Evolutionary conservation across 1,140 invertebrate species (phyloP), one percentile per base, ranked within the genome.

Genomic region (Platyscapa corneri): DNA sequence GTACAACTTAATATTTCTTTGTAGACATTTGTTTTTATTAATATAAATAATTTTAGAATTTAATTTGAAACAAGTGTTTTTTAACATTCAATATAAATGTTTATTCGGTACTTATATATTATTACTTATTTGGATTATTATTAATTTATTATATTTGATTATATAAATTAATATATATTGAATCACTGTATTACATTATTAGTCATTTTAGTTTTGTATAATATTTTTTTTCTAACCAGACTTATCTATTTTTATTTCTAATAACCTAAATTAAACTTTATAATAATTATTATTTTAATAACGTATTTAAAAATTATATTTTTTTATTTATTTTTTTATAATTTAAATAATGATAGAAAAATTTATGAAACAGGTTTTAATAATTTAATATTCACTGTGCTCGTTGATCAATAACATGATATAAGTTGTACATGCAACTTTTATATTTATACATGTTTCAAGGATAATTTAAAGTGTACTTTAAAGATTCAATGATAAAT

Each of bases 131-230:
- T 53, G 3, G 20, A 56, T 77, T 53, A 23, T 20, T 20, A 77
- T 3, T 7, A 16, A 34, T 18, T 30, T 46, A 75, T 14, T 20
- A 14, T 37, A 27, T 34, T 46, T 46, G 37, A 83, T 5, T 42
- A 27, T 60, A 60, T 10, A 27, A 60, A 76, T 60, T 10, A 14
- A 32, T 18, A n/a, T 18, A 79, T 42, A 84, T 67, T 84, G 18
- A 72, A 80, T 80, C 65, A 80, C 75, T 72, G 37, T 74, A 74
- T 84, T 53, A 6, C 39, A 12, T 80, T 72, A 3, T 56, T 49
- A 72, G 7, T 60, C 56, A 14, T 5, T 32, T 84, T 14, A 74
- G 5, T 80, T 53, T 74, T 56, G 8, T 27, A 23, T 7, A 14
- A 39, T 10, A 27, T 23, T 39, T 16, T 12, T 49, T 67, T 42